Evolutionary conservation across 2,888 invertebrate genomes (phyloP), one percentile per base, ranked within the genome.

Genomic region (Omphaloscelis lunosa): DNA sequence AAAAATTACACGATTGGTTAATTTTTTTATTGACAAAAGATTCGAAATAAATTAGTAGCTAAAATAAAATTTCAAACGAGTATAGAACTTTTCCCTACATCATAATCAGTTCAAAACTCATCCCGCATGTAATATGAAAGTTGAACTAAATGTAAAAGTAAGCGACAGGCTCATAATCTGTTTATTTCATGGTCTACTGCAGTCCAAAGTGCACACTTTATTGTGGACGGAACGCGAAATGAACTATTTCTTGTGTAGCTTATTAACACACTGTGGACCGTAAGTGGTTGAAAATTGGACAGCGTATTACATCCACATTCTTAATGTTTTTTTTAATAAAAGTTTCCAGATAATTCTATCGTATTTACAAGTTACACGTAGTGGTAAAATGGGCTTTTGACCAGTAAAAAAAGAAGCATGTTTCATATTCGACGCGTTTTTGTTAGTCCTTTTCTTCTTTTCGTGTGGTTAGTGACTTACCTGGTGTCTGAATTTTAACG

Each of bases 131-230:
- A 41, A 69, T 65, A 76, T 76, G 17, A 65, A 77, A 27, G 51
- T 15, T 74, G 53, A 45, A 61, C 53, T 69, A 17, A 34, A n/a
- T 62, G 45, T 27, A 73, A 9, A 70, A 39, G 66, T 56, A 63
- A 51, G 45, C 27, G 58, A 68, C 66, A 75, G 39, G 29, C 11
- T 29, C 56, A 53, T 77, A 79, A 79, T 77, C 56, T 77, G 65
- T 68, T 75, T 84, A 77, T 72, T 78, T 76, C 63, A 72, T 65
- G 74, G 62, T 82, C 59, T 29, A 66, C 66, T 74, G 63, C 69
- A 76, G 51, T 67, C 76, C 72, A 66, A 82, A 72, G 11, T 59
- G 51, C 59, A 65, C 45, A 72, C 23, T 82, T 79, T 77, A 71
- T 61, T 4, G 67, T 29, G 51, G 27, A 59, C 15, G 71, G 29